Evolutionary conservation across 2,113 vertebrate genomes (phyloP), one percentile per base, ranked within the genome.

Genomic region (Engraulis encrasicolus): DNA sequence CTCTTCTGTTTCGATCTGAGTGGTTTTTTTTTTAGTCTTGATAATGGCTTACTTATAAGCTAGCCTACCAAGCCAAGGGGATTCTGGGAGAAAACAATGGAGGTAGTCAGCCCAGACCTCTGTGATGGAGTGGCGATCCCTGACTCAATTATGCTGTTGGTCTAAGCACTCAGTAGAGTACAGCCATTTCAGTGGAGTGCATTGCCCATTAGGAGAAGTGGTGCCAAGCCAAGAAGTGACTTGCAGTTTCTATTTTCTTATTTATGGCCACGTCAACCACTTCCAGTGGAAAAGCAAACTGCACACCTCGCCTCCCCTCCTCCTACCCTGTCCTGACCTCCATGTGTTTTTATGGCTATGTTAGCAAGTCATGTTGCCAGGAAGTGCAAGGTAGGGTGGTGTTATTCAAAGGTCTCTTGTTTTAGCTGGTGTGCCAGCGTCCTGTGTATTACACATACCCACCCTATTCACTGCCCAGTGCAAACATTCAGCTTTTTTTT

Each of bases 401-500:
- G 58, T 23, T 66, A 66, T 66, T 66, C 23, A 27, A 66, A 66
- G 58, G 58, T 66, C 58, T 27, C 23, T 66, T 31, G 58, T 23
- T 27, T 31, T 66, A 31, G n/a, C n/a, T n/a, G n/a, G n/a, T n/a
- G n/a, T n/a, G 58, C 58, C 58, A 31, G 15, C 58, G 15, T 1
- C 9, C 58, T 66, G 23, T 3, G 7, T n/a, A n/a, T n/a, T n/a
- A 66, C n/a, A 66, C 11, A 27, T n/a, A 12, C 58, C 58, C 58
- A 66, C 58, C 58, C 58, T 31, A 2, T 27, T 31, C 23, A 66
- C 6, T 27, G 23, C 23, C 23, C 23, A 66, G 89, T 86, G 81
- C 87, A 90, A 91, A 91, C 88, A 87, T 74, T 36, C 48, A 82
- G 74, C 27, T 50, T 79, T 87, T 84, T 82, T 86, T 85, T 88